phyloP scores from a whole-genome alignment of 1,140 invertebrate species.

The Samia ricini region DNA sequence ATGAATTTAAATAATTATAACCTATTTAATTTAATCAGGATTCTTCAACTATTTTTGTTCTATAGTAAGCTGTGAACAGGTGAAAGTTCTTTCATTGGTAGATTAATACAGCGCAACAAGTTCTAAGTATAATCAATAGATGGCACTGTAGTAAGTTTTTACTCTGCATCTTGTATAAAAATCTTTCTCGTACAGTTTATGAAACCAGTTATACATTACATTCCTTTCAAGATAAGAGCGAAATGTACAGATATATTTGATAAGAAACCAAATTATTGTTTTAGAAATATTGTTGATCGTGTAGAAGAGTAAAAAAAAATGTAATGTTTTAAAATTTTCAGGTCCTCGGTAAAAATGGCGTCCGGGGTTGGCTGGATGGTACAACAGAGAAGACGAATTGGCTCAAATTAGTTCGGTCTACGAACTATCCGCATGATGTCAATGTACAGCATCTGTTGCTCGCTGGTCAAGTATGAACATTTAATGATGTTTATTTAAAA shows the following conservation, averaged over 20 bases:
- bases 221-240: too few species aligned
- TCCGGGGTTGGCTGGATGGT: constrained; percentile 88
- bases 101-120: background rate
- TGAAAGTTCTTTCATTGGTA: too few species aligned
- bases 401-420: constrained; percentile 87
- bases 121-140: background rate
- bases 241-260: too few species aligned
- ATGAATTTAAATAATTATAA: too few species aligned
- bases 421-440: constrained; percentile 81
- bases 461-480: constrained; percentile 82
- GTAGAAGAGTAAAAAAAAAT: background rate
- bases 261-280: background rate
- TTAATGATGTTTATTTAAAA: constrained; percentile 12
- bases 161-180: too few species aligned
- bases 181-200: too few species aligned
- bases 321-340: constrained; percentile 56
- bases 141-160: constrained; percentile 3
- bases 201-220: too few species aligned
- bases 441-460: constrained; percentile 84
- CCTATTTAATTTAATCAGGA: too few species aligned
- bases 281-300: background rate
- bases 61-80: too few species aligned
- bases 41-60: too few species aligned
- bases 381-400: constrained; percentile 86
- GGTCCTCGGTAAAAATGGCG: constrained; percentile 84